Evolutionary conservation across 2,888 invertebrate genomes (phyloP).

Genomic region (Drosophila mulleri): DNA sequence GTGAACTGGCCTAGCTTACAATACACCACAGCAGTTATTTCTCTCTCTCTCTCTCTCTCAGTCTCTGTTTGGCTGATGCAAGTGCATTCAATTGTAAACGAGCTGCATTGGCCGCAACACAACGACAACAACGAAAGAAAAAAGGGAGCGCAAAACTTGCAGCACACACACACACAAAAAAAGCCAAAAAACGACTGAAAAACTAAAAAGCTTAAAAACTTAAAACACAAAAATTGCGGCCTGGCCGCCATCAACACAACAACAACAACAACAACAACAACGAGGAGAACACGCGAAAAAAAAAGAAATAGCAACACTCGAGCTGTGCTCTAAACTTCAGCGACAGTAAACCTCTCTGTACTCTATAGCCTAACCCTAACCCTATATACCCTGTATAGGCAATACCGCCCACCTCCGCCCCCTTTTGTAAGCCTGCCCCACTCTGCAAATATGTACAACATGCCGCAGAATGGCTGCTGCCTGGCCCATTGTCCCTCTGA

Average conservation of each 20-base stretch:
- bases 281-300: constrained; percentile 3
- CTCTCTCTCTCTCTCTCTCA: neutral
- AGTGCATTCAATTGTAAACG: constrained; percentile 74
- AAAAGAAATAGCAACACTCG: constrained; percentile 55
- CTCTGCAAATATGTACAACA: constrained; percentile 79
- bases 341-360: constrained; percentile 59
- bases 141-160: constrained; percentile 26
- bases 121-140: constrained; percentile 45
- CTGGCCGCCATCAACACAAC: constrained; percentile 52
- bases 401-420: no score
- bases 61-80: constrained; percentile 9
- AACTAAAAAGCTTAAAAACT: constrained; percentile 67
- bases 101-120: constrained; percentile 69
- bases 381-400: neutral
- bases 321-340: constrained; percentile 70
- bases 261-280: constrained; percentile 2
- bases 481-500: constrained; percentile 69
- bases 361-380: constrained; percentile 1
- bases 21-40: constrained; percentile 4
- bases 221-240: constrained; percentile 80
- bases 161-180: constrained; percentile 5
- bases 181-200: constrained; percentile 28
- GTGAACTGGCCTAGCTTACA: constrained; percentile 43
- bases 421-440: constrained; percentile 42
- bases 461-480: constrained; percentile 66